Evolutionary conservation across 1,140 invertebrate genomes (phyloP), one percentile per base, ranked within the genome.

Genomic region (Lepidurus couesii): DNA sequence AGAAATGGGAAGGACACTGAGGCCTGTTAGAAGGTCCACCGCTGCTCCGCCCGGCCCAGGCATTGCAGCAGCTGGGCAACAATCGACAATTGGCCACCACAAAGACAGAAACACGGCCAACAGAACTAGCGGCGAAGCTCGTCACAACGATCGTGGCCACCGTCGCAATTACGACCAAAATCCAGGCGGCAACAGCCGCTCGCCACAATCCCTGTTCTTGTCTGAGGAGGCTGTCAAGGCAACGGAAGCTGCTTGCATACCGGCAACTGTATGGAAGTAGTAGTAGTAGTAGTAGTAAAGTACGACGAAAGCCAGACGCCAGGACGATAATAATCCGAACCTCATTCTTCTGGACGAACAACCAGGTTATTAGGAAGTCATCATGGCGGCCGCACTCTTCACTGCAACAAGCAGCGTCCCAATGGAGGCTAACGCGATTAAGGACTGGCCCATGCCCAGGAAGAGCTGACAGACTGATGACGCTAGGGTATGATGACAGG

Each of bases 1-100:
- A 77, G 76, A 77, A 34, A 53, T 45, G 24, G 44, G 65, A 53
- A 65, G 21, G 53, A 65, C 53, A 77, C 76, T 65, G 45, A 77
- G 76, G 76, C 78, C 78, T 79, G 53, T 65, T 65, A 74, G 24
- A 79, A 79, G 78, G 78, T 79, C 78, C 76, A 65, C 76, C 73
- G 73, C 78, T 79, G 73, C 78, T 74, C 74, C 74, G 78, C 78
- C 74, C 42, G 78, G 78, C 78, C 78, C 78, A 79, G 78, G 78
- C 78, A 79, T 79, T 79, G 78, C 78, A 79, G 78, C 73, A 75
- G 78, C 78, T 79, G 78, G 78, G 78, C 78, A 53, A 65, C 42
- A 77, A n/a, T 77, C 45, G 45, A 77, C 44, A 53, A 43, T 65
- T 65, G 76, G 76, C 76, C 44, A 77, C 65, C 76, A 77, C 45